phyloP scores from a whole-genome alignment of 2,888 invertebrate genomes.

The Drosophila diplacantha region DNA sequence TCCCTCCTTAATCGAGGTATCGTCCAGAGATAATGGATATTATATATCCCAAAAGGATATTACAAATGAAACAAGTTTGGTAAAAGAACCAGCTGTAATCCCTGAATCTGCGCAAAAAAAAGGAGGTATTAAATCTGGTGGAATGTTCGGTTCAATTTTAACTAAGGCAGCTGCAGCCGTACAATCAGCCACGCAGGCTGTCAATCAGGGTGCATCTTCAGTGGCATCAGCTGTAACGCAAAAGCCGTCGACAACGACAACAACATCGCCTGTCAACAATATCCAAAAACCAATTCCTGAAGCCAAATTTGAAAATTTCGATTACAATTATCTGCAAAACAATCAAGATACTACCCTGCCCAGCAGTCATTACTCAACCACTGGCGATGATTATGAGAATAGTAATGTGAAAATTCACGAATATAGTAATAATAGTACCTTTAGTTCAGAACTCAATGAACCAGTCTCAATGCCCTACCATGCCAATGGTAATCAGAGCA shows the following conservation, averaged over 20 bases:
- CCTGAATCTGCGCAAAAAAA: constrained; percentile 4
- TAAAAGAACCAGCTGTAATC: not conserved
- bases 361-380: constrained; percentile 41
- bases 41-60: constrained; percentile 14
- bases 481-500: constrained; percentile 52
- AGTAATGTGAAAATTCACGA: constrained; percentile 55
- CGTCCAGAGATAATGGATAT: constrained; percentile 50
- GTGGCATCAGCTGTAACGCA: constrained; percentile 69
- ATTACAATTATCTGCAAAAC: constrained; percentile 36
- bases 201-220: constrained; percentile 71
- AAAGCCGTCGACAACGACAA: constrained; percentile 45
- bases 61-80: constrained; percentile 2
- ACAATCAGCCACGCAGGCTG: constrained; percentile 74
- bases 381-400: constrained; percentile 68
- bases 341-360: constrained; percentile 38
- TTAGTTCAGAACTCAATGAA: constrained; percentile 24
- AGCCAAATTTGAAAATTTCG: constrained; percentile 17
- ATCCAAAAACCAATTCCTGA: constrained; percentile 1
- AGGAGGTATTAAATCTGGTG: constrained; percentile 37
- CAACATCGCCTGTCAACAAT: constrained; percentile 17
- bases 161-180: constrained; percentile 76
- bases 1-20: constrained; percentile 59
- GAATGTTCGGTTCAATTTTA: constrained; percentile 75
- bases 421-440: constrained; percentile 11
- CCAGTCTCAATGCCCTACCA: constrained; percentile 41